Percentiles rank a stretch among this genome's conserved stretches.
These are phyloP conservation scores for Anser cygnoides DNA, from an alignment of 2,113 vertebrate species.

Conservation along the genomic window DNA sequence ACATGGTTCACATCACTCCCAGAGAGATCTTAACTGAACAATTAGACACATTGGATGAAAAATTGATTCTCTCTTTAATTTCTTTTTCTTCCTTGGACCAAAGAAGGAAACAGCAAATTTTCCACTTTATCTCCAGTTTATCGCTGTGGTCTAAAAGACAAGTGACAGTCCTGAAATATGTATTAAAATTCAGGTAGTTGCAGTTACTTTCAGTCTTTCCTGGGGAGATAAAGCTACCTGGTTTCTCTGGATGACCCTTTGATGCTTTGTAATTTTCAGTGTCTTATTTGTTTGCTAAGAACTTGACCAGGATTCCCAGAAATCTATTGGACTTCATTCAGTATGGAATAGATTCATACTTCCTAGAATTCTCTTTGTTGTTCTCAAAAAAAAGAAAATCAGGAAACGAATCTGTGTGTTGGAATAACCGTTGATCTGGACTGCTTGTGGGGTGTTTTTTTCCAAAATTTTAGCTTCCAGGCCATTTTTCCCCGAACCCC, in stretches of 20 bases:
- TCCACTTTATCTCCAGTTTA: neutral
- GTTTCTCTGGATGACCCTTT: constrained; percentile 10
- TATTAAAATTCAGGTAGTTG: neutral
- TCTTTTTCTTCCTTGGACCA: neutral
- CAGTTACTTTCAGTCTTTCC: neutral
- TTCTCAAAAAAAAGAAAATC: constrained; percentile 12
- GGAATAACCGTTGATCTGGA: neutral
- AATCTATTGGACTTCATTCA: constrained; percentile 35
- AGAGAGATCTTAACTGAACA: neutral
- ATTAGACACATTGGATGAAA: neutral
- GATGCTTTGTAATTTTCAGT: neutral
- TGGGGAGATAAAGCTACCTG: neutral
- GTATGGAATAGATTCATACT: constrained; percentile 25
- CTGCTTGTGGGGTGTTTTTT: neutral
- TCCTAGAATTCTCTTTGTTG: constrained; percentile 59
- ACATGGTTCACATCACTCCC: constrained; percentile 19
- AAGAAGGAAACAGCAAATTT: neutral
- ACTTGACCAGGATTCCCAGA: constrained; percentile 27
- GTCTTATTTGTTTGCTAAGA: constrained; percentile 4
- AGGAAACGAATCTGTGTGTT: constrained; percentile 36
- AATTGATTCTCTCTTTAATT: neutral
- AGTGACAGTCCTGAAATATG: neutral
- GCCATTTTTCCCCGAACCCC: neutral
- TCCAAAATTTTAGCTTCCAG: neutral
- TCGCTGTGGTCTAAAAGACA: neutral